Conservation (phyloP, 2,888 invertebrate species). For the Phortica okadai region DNA sequence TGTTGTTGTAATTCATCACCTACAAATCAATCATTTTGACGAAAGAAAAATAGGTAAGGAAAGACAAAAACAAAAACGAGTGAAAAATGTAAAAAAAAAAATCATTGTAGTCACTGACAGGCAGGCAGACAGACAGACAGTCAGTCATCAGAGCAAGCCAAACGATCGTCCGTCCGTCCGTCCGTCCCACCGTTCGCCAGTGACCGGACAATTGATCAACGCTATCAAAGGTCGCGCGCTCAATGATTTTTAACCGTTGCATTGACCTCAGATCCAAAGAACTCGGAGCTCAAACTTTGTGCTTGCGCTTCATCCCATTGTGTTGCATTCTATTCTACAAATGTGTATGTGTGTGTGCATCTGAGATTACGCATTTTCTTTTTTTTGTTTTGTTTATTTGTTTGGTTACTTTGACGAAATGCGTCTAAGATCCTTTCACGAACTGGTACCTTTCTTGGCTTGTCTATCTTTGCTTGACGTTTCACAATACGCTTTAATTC, state of each 20-base stretch:
- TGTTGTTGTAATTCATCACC: conserved; percentile 74
- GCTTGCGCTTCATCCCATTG: conserved; percentile 49
- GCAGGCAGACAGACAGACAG: conserved; percentile 1
- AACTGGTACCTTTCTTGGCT: conserved; percentile 34
- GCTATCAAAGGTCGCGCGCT: conserved; percentile 56
- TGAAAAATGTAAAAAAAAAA: conserved; percentile 55
- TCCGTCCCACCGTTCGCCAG: neutral
- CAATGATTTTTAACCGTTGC: conserved; percentile 41
- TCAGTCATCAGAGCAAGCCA: neutral
- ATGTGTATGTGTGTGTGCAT: conserved; percentile 41
- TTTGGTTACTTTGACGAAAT: conserved; percentile 34
- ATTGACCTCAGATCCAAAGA: conserved; percentile 40
- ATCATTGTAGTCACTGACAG: conserved; percentile 31
- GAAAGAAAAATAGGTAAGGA: conserved; percentile 51
- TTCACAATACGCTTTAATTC: conserved; percentile 64
- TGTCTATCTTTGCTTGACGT: conserved; percentile 50
- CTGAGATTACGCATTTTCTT: conserved; percentile 26
- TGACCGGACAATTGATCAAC: conserved; percentile 62
- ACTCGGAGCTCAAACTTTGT: conserved; percentile 60
- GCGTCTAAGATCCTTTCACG: conserved; percentile 58
- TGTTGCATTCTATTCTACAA: neutral
- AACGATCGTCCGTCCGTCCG: neutral
- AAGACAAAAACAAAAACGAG: conserved; percentile 31
- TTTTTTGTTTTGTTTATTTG: conserved; percentile 17
- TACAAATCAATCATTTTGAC: conserved; percentile 75